Base-by-base conservation (phyloP, 2,113 vertebrate genomes). In the Marmota flaviventris region DNA sequence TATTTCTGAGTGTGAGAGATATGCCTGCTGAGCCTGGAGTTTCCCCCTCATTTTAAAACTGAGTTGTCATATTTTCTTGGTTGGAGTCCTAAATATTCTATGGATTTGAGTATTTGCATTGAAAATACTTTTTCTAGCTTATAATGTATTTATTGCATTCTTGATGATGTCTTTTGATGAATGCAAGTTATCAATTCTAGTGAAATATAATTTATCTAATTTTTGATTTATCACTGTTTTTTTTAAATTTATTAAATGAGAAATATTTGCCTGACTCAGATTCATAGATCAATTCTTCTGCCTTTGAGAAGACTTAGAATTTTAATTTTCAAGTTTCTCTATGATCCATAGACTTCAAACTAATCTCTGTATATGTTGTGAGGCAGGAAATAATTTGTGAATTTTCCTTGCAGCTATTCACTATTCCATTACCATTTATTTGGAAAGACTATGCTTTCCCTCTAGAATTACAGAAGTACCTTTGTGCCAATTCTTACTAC, bases 131-230 rank as follows among this genome's bases (percentile, higher is more conserved):
- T 45, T 81, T 45, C 25, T 83, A 56, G 20, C 42, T 86, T 96
- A 42, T 94, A n/a, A 42, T 53, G 85, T 85, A 14, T 17, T 11
- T 75, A 85, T 53, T 4, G 58, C n/a, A 69, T 51, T 76, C 45
- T 79, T 67, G 67, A 82, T n/a, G 42, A 8, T 88, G 51, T 12
- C 56, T 48, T 92, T 92, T 73, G 32, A 73, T 96, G 20, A 85
- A 79, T 1, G 29, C 18, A 75, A 83, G 51, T 72, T 77, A 83
- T n/a, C 42, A 4, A 61, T 58, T 87, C 75, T 82, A 69, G 17
- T 83, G 8, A 78, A 79, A 37, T 56, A 20, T 82, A 58, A 67
- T 61, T n/a, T 61, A 81, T 34, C 12, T 42, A 90, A 76, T 51
- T 91, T 48, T 77, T 65, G 78, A 51, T 58, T 75, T 69, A 34